Evolutionary conservation across 1,140 invertebrate species (phyloP).

Genomic region (Drosophila oshimai): DNA sequence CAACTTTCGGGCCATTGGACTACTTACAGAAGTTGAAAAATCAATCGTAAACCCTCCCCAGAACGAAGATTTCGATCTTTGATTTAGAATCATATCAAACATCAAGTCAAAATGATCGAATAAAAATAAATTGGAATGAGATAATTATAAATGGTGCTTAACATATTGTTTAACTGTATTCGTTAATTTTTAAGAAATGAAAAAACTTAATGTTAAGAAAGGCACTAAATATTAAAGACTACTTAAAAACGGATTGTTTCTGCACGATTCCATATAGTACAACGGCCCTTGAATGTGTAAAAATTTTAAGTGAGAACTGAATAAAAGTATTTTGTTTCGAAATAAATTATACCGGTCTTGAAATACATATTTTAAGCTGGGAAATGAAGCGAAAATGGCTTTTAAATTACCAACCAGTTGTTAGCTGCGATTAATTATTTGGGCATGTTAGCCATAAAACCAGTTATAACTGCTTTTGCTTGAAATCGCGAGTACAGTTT

Average conservation of each 20-base stretch:
- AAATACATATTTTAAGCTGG: no score
- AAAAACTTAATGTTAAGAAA: neutral
- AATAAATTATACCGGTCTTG: no score
- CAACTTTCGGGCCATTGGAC: conserved; percentile 59
- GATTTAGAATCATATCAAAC: no score
- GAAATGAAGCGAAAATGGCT: neutral
- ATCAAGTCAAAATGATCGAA: no score
- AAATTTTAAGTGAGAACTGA: no score
- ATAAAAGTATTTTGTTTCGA: no score
- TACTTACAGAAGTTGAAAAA: conserved; percentile 53
- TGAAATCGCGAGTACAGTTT: neutral
- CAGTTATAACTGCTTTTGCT: conserved; percentile 1
- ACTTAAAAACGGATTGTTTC: no score
- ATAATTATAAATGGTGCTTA: no score
- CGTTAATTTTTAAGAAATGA: neutral
- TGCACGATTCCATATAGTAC: no score
- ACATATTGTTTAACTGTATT: neutral
- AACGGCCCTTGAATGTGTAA: no score
- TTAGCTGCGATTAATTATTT: neutral
- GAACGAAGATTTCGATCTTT: conserved; percentile 28
- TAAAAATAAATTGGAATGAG: no score
- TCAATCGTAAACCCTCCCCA: conserved; percentile 31
- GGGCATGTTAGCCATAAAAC: neutral
- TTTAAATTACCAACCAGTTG: neutral
- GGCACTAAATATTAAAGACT: neutral